Percentiles rank a stretch among this genome's conserved stretches.
These are phyloP conservation scores for Caenorhabditis sinica DNA, from an alignment of 2,888 invertebrate genomes.

Conservation along the genomic window DNA sequence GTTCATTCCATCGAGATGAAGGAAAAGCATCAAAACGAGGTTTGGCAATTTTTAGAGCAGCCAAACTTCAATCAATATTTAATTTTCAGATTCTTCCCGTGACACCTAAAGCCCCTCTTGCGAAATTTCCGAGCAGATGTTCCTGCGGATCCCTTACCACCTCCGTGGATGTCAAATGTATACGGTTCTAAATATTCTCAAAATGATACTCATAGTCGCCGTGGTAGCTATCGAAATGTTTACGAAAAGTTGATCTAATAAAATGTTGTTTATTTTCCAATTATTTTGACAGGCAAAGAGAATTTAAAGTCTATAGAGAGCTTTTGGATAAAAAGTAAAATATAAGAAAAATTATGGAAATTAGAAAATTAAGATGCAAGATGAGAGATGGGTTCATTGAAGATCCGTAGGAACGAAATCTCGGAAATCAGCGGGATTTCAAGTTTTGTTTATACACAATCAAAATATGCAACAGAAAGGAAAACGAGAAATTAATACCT, in stretches of 20 bases:
- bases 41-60: background rate
- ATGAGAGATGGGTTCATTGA: constrained; percentile 62
- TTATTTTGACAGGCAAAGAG: background rate
- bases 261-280: background rate
- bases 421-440: constrained; percentile 23
- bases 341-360: background rate
- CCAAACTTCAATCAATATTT: background rate
- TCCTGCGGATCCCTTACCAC: constrained; percentile 40
- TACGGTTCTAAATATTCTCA: constrained; percentile 19
- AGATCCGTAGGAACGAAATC: constrained; percentile 56
- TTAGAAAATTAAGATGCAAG: constrained; percentile 37
- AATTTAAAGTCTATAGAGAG: background rate
- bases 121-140: constrained; percentile 37
- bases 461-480: too few relatives aligned
- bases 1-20: background rate
- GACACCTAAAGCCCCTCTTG: constrained; percentile 34
- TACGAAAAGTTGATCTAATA: background rate
- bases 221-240: background rate
- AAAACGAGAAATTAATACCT: constrained; percentile 7
- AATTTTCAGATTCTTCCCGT: background rate
- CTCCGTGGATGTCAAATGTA: constrained; percentile 11
- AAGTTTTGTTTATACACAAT: constrained; percentile 17
- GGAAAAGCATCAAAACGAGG: background rate
- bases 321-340: background rate
- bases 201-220: background rate